A percentile compares a stretch with the other conserved stretches of the same genome.
Conservation (phyloP, 2,113 vertebrate genomes). For the Meles meles region DNA sequence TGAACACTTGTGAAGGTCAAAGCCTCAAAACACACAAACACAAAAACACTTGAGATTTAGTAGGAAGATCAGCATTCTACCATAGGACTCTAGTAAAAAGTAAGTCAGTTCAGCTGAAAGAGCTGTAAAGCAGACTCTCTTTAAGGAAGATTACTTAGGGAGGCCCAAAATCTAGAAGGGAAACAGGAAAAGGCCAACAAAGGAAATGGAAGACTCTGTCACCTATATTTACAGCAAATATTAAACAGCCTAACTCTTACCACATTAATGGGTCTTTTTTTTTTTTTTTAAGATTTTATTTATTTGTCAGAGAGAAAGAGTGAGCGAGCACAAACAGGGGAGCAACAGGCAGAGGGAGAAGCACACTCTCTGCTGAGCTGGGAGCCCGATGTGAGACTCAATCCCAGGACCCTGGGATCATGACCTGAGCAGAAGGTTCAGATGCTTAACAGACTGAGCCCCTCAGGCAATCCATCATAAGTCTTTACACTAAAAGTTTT, state of each 20-base stretch:
- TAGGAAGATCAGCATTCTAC: background rate
- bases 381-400: no score
- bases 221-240: background rate
- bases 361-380: no score
- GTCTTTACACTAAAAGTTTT: background rate
- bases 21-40: background rate
- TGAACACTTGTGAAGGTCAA: background rate
- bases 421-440: no score
- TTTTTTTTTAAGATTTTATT: no score
- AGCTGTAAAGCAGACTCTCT: background rate
- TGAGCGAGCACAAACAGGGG: no score
- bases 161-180: background rate
- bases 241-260: background rate
- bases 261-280: background rate
- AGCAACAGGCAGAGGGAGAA: no score
- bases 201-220: background rate
- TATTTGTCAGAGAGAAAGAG: no score
- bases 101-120: background rate
- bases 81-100: background rate
- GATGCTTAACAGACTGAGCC: no score
- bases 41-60: background rate
- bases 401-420: no score
- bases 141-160: background rate
- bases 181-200: background rate
- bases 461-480: background rate